Conservation (phyloP, 2,797 vertebrate species). For the Amphiprion clarkii region DNA sequence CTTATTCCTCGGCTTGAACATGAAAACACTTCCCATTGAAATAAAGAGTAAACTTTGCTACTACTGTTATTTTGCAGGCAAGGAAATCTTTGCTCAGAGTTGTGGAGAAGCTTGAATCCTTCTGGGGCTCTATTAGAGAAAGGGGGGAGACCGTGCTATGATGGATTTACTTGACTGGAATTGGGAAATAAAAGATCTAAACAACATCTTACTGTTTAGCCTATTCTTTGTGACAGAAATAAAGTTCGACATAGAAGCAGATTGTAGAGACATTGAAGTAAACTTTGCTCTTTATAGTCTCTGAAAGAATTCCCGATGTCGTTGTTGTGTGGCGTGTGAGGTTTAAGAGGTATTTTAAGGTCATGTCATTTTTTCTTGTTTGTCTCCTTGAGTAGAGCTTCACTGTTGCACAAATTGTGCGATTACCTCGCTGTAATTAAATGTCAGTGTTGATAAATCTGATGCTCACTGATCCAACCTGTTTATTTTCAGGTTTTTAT, state of each 20-base stretch:
- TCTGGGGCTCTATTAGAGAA: constrained; percentile 48
- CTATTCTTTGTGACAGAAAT: constrained; percentile 50
- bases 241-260: constrained; percentile 33
- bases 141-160: constrained; percentile 15
- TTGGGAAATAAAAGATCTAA: constrained; percentile 66
- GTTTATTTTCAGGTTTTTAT: constrained; percentile 68
- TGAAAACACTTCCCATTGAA: constrained; percentile 64
- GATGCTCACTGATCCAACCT: constrained; percentile 53
- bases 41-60: constrained; percentile 58
- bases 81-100: constrained; percentile 56
- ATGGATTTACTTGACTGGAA: constrained; percentile 63
- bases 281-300: constrained; percentile 55
- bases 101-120: constrained; percentile 53
- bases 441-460: constrained; percentile 50
- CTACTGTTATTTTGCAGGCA: constrained; percentile 54
- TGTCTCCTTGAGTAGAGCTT: constrained; percentile 32
- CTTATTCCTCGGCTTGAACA: constrained; percentile 59
- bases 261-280: constrained; percentile 57
- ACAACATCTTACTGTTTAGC: constrained; percentile 59
- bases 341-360: constrained; percentile 56
- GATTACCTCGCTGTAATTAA: constrained; percentile 68
- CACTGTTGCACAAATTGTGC: constrained; percentile 46
- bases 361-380: constrained; percentile 52
- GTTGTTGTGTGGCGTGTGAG: constrained; percentile 44
- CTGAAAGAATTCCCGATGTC: constrained; percentile 37